Conservation (phyloP, 2,797 vertebrate genomes). For the Enteromius fasciolatus region DNA sequence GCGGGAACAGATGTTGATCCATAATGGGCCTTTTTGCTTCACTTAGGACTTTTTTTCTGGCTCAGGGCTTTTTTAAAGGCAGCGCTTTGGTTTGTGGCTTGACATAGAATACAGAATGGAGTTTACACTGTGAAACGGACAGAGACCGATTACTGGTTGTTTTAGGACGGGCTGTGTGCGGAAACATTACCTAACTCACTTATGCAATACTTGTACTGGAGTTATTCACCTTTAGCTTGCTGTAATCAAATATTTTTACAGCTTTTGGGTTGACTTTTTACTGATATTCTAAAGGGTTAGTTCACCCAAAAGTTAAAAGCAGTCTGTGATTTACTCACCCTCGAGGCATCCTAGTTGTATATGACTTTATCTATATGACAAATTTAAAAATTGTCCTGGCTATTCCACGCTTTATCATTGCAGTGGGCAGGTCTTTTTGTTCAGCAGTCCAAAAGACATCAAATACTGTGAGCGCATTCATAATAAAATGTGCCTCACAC, state of each 20-base stretch:
- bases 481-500: no score
- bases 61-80: conserved; percentile 67
- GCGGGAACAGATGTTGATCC: conserved; percentile 80
- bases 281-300: background rate
- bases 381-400: no score
- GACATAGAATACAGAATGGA: conserved; percentile 16
- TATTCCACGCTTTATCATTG: no score
- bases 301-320: no score
- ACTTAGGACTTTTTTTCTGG: conserved; percentile 46
- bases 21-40: conserved; percentile 73
- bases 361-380: no score
- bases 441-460: no score
- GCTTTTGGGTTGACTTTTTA: background rate
- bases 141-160: background rate
- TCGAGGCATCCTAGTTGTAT: no score
- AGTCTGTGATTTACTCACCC: no score
- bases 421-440: no score
- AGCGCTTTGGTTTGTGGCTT: conserved; percentile 18
- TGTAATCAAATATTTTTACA: background rate
- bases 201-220: background rate
- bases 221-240: background rate
- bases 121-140: conserved; percentile 11
- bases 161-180: background rate
- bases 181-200: background rate
- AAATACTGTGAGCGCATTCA: no score